Percentiles rank a stretch among this genome's conserved stretches.
Evolutionary conservation across 2,113 vertebrate species (phyloP).

Genomic region (Pseudorasbora parva): DNA sequence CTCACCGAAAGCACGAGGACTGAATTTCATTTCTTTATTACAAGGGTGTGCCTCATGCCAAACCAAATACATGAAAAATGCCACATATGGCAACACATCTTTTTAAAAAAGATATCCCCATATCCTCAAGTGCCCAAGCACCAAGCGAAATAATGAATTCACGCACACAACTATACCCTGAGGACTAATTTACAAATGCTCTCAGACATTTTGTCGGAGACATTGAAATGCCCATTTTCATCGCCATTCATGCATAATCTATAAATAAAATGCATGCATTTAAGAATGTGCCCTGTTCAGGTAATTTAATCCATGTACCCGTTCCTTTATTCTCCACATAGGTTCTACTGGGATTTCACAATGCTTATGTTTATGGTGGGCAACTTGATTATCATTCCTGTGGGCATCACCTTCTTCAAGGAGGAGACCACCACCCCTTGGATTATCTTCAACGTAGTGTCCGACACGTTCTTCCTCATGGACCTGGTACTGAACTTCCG

Average conservation of each 20-base stretch:
- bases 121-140: neutral
- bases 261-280: conserved; percentile 24
- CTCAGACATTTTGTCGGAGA: neutral
- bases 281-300: neutral
- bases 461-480: conserved; percentile 98
- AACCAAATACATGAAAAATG: neutral
- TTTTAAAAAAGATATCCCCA: too few relatives aligned
- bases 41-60: neutral
- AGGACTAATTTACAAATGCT: neutral
- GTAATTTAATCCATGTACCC: neutral
- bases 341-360: conserved; percentile 99
- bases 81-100: neutral
- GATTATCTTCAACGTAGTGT: conserved; percentile 98
- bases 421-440: conserved; percentile 96
- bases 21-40: conserved; percentile 18
- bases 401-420: conserved; percentile 99
- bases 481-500: conserved; percentile 98
- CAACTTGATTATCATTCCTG: conserved; percentile 97
- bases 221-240: neutral
- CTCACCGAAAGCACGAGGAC: neutral
- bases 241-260: neutral
- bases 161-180: neutral
- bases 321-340: conserved; percentile 58
- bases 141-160: neutral
- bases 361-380: conserved; percentile 99